Conservation (phyloP, 2,113 vertebrate genomes). For the Plectropomus leopardus region DNA sequence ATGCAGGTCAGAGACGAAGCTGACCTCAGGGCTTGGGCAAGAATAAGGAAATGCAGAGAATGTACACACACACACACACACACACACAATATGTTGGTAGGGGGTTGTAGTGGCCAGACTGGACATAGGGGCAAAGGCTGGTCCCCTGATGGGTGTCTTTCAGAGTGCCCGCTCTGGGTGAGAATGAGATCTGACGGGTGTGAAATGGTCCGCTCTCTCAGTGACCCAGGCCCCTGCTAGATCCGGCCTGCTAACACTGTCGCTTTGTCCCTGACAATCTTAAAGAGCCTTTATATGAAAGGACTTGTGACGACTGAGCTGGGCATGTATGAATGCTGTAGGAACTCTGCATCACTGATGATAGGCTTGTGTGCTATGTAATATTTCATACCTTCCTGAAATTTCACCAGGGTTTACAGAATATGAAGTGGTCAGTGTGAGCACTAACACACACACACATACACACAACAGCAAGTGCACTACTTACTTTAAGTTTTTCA, state of each 20-base stretch:
- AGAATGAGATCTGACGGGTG: conserved; percentile 72
- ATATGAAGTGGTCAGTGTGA: too few species aligned
- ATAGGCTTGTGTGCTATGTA: too few species aligned
- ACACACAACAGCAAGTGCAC: too few species aligned
- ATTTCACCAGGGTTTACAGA: too few species aligned
- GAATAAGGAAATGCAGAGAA: conserved; percentile 48
- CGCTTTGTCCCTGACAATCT: conserved; percentile 57
- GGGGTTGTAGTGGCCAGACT: conserved; percentile 56
- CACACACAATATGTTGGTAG: conserved; percentile 5
- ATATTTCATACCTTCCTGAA: too few species aligned
- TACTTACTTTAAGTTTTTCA: too few species aligned
- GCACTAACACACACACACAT: too few species aligned
- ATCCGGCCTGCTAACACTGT: conserved; percentile 52
- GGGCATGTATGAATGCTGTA: conserved; percentile 23
- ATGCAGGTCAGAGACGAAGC: conserved; percentile 65
- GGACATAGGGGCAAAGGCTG: conserved; percentile 58
- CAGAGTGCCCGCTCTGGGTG: conserved; percentile 55
- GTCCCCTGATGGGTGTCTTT: conserved; percentile 76
- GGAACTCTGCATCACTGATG: conserved; percentile 23
- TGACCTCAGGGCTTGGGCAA: conserved; percentile 67
- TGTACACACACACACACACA: conserved; percentile 6
- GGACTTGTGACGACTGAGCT: conserved; percentile 11
- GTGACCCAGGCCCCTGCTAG: conserved; percentile 46
- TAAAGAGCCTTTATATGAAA: conserved; percentile 40
- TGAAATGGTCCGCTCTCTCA: conserved; percentile 65